Base-by-base conservation (phyloP, 2,888 invertebrate genomes). In the Diarsia rubi region DNA sequence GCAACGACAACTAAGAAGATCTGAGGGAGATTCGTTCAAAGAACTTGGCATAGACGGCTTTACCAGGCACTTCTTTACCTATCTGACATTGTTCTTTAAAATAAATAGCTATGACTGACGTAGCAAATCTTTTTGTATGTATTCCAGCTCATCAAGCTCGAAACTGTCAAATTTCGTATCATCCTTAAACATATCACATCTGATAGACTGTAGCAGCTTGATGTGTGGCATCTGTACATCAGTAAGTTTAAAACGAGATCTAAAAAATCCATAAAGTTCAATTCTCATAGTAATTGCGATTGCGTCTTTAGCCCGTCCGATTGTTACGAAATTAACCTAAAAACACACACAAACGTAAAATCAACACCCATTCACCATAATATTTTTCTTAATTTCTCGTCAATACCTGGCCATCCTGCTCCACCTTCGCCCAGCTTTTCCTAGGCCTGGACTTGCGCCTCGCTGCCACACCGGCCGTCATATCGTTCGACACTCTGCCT, bases 381-480 rank as follows among this genome's bases (percentile, higher is more conserved):
- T 69, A 73, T 37, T 21, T 37, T 74, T 49, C 69, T 52, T 63
- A 81, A 63, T 84, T 74, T 78, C 65, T 68, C 73, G 21, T 73
- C 52, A 71, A 75, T 93, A 95, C 95, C 95, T 95, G 95, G 76
- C 92, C 93, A 86, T 95, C 95, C n/a, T 91, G 91, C 47, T 95
- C 95, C 44, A 96, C 91, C 68, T 94, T 94, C 45, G 95, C 95
- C 96, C 96, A 96, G 86, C 95, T 95, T 65, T 92, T 88, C 73
- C 93, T 86, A 42, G 94, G 88, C 83, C 93, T 91, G 57, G 94
- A 89, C 90, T 96, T 95, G 83, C 96, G 90, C 72, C 95, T 90
- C 21, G 94, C 91, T 52, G 95, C 91, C 75, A 96, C 95, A 3
- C 96, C 96, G 71, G 96, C 96, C 70, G 96, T 96, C 96, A 96